phyloP scores from a whole-genome alignment of 2,888 invertebrate species.

The Cantharis flavilabris region DNA sequence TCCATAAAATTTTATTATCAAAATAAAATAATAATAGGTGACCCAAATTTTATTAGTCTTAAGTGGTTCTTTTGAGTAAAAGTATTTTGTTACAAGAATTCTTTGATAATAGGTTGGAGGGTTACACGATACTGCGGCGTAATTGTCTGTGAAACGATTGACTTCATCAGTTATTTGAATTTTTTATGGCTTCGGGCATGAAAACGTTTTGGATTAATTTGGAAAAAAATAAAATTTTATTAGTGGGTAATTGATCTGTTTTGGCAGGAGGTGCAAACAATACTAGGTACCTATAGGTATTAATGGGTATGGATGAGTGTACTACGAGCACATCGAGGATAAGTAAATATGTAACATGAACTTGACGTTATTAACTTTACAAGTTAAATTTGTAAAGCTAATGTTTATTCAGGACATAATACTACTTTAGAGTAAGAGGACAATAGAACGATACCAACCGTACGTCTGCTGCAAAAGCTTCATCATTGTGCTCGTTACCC shows the following conservation, averaged over 20 bases:
- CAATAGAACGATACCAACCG: constrained; percentile 28
- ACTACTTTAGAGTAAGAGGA: constrained; percentile 13
- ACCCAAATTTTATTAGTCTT: constrained; percentile 35
- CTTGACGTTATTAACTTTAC: constrained; percentile 14
- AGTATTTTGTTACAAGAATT: constrained; percentile 34
- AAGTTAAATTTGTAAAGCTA: constrained; percentile 17
- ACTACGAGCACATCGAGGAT: neutral
- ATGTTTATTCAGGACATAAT: constrained; percentile 32
- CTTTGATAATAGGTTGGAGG: constrained; percentile 24
- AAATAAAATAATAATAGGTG: constrained; percentile 26
- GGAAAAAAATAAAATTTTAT: too few species aligned
- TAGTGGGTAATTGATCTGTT: neutral
- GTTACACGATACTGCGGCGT: constrained; percentile 5
- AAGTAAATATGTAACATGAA: constrained; percentile 3
- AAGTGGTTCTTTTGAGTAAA: constrained; percentile 29
- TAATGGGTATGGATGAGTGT: neutral
- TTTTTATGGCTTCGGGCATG: constrained; percentile 21
- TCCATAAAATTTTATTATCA: constrained; percentile 21
- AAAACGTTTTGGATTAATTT: constrained; percentile 2
- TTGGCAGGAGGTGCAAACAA: neutral
- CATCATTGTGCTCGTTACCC: constrained; percentile 41
- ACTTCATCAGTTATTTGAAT: constrained; percentile 13
- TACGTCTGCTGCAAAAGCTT: constrained; percentile 36
- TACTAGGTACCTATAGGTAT: neutral
- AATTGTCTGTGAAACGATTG: constrained; percentile 27